Evolutionary conservation across 1,140 invertebrate species (phyloP).

Genomic region (Glossosoma conforme): DNA sequence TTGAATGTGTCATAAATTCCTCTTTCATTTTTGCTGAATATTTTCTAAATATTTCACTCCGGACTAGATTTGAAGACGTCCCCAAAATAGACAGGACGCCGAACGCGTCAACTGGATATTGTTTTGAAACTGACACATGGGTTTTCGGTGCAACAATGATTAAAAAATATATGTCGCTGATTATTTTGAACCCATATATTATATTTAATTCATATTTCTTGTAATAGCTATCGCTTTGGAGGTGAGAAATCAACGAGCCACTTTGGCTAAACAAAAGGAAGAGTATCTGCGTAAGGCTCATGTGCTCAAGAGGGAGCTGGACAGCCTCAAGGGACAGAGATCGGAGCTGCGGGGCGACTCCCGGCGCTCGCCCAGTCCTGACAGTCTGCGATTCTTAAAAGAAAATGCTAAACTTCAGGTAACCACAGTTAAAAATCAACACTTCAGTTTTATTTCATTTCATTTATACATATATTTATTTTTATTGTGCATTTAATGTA

Average conservation of each 20-base stretch:
- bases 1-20: too few relatives aligned
- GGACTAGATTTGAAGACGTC: neutral
- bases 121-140: neutral
- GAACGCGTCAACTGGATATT: neutral
- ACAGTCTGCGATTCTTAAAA: slow-evolving; percentile 66
- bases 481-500: neutral
- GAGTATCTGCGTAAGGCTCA: slow-evolving; percentile 69
- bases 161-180: slow-evolving; percentile 1
- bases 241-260: slow-evolving; percentile 72
- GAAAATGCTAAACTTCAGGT: slow-evolving; percentile 80
- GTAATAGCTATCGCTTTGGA: slow-evolving; percentile 69
- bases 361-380: slow-evolving; percentile 57
- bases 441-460: slow-evolving; percentile 9
- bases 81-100: neutral
- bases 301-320: slow-evolving; percentile 67
- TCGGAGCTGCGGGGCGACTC: slow-evolving; percentile 64
- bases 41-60: neutral
- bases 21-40: too few relatives aligned
- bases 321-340: slow-evolving; percentile 69
- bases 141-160: neutral
- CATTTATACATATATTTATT: neutral
- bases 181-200: neutral
- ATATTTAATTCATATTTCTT: slow-evolving; percentile 26
- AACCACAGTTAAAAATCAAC: slow-evolving; percentile 26
- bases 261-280: slow-evolving; percentile 68